These are phyloP conservation scores for Schrankia costaestrigalis DNA, from an alignment of 2,888 invertebrate species.

Conservation along the genomic window DNA sequence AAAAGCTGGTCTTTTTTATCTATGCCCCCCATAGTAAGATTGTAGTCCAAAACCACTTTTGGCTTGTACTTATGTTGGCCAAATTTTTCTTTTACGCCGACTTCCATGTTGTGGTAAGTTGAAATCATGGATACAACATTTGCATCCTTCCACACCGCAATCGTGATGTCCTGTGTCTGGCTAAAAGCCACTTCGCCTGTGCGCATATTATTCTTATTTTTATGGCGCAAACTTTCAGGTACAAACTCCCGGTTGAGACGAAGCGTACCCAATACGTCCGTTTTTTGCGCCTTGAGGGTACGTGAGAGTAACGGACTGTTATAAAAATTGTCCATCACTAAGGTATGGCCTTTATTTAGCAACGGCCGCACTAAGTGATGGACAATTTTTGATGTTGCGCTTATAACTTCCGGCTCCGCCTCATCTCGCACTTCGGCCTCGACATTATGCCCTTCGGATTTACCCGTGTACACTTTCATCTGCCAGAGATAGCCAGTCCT, in stretches of 20 bases:
- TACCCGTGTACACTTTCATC: slow-evolving; percentile 1
- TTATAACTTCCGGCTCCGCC: background rate
- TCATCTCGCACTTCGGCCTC: background rate
- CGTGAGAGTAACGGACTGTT: slow-evolving; percentile 4
- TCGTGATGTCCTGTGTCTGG: slow-evolving; percentile 5
- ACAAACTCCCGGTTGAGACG: slow-evolving; percentile 6
- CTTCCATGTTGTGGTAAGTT: background rate
- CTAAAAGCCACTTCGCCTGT: slow-evolving; percentile 6
- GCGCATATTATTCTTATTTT: slow-evolving; percentile 4
- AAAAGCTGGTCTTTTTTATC: too few species aligned
- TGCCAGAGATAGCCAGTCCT: slow-evolving; percentile 6
- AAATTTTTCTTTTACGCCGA: background rate
- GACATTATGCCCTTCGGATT: background rate
- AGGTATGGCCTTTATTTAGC: slow-evolving; percentile 6
- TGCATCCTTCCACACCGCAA: slow-evolving; percentile 5
- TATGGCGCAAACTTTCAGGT: slow-evolving; percentile 3
- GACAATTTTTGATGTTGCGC: slow-evolving; percentile 5
- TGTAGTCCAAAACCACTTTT: too few species aligned
- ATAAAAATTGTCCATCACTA: too few species aligned
- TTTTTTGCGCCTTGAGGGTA: slow-evolving; percentile 2
- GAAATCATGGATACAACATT: slow-evolving; percentile 3
- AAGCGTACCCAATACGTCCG: slow-evolving; percentile 5
- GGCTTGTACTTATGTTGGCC: too few species aligned
- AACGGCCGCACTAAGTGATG: slow-evolving; percentile 4
- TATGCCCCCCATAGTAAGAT: too few species aligned